phyloP scores from a whole-genome alignment of 2,888 invertebrate genomes.

The Rhorus exstirpatorius region DNA sequence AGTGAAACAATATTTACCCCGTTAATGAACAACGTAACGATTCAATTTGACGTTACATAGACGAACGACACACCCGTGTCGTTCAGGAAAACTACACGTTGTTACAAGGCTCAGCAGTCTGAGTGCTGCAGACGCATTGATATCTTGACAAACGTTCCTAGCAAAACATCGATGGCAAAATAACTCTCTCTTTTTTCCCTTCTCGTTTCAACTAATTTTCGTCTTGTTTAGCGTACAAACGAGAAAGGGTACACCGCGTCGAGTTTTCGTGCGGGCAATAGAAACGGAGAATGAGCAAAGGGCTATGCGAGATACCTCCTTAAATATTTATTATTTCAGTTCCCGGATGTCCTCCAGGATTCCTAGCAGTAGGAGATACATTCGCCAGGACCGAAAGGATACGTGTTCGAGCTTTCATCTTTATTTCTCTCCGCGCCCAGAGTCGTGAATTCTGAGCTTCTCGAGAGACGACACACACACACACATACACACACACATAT shows the following conservation, averaged over 20 bases:
- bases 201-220: constrained; percentile 82
- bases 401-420: constrained; percentile 37
- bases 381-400: constrained; percentile 61
- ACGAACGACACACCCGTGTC: constrained; percentile 11
- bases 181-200: constrained; percentile 71
- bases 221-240: constrained; percentile 83
- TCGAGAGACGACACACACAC: constrained; percentile 17
- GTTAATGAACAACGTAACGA: neutral
- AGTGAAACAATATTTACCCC: neutral
- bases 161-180: constrained; percentile 77
- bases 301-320: constrained; percentile 69
- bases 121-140: constrained; percentile 67
- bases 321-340: constrained; percentile 85
- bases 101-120: constrained; percentile 73
- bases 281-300: constrained; percentile 13
- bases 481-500: too few species aligned
- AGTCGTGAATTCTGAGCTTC: neutral
- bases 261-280: constrained; percentile 63
- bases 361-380: neutral
- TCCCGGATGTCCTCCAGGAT: constrained; percentile 73
- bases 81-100: constrained; percentile 54
- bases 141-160: constrained; percentile 72
- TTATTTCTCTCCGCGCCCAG: constrained; percentile 36
- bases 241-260: constrained; percentile 83
- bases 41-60: constrained; percentile 21